Conservation (phyloP, 2,113 vertebrate species). For the Barnardius zonarius region DNA sequence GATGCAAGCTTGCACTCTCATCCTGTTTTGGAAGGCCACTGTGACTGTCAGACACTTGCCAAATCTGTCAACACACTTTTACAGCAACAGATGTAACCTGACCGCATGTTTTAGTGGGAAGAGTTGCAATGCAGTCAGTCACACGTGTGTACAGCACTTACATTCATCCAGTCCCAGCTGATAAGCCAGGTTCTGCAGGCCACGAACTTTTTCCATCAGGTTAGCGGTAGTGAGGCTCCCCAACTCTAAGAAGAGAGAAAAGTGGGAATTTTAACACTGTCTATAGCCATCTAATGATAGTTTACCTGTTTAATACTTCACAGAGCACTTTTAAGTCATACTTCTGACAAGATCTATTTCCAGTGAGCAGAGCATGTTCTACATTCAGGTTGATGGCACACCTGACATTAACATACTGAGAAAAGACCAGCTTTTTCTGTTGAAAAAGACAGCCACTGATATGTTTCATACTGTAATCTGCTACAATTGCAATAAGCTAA, state of each 20-base stretch:
- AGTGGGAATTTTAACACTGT: background rate
- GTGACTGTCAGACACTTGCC: background rate
- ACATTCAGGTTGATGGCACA: background rate
- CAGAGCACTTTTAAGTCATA: background rate
- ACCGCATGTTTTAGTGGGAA: rapidly evolving
- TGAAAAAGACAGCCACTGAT: background rate
- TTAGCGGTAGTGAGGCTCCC: constrained; percentile 97
- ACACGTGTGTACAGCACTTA: constrained; percentile 74
- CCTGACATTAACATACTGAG: background rate
- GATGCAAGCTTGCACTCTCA: background rate
- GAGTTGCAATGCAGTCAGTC: background rate
- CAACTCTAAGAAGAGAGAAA: constrained; percentile 78
- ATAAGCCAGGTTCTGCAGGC: constrained; percentile 95
- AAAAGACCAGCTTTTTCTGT: background rate
- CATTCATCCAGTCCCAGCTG: constrained; percentile 97
- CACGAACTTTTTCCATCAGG: constrained; percentile 98
- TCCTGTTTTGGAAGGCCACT: background rate
- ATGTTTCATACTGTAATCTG: background rate
- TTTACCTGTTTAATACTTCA: background rate
- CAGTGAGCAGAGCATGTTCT: background rate
- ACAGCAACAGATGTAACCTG: background rate
- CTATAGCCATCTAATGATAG: background rate
- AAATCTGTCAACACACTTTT: background rate
- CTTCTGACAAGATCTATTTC: background rate
- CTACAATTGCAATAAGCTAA: background rate